Conservation (phyloP, 2,113 vertebrate genomes). For the Naja naja region DNA sequence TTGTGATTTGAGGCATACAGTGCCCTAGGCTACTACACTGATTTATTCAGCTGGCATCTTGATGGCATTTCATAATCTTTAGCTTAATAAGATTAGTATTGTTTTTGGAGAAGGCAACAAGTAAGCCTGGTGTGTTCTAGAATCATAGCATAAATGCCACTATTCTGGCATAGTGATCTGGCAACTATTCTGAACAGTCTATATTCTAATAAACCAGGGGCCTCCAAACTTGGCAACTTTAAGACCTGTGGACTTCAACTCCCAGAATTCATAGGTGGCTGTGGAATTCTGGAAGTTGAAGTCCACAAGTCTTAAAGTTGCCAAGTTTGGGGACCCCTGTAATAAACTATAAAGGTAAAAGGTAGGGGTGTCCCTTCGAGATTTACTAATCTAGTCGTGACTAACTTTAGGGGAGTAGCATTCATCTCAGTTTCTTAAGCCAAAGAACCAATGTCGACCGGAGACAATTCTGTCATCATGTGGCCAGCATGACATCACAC, state of each 20-base stretch:
- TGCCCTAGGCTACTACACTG: conserved; percentile 18
- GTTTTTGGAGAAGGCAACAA: neutral
- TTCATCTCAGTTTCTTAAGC: neutral
- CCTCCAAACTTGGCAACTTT: too few relatives aligned
- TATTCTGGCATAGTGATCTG: neutral
- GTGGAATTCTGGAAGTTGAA: too few relatives aligned
- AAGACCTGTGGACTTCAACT: too few relatives aligned
- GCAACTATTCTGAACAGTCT: neutral
- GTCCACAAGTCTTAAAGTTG: too few relatives aligned
- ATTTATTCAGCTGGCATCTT: conserved; percentile 20
- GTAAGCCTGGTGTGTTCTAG: neutral
- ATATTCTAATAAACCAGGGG: neutral
- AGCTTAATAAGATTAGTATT: neutral
- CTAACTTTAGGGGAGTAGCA: neutral
- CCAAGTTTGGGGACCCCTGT: too few relatives aligned
- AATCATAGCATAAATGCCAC: neutral
- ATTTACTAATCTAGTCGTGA: neutral
- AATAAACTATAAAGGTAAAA: neutral
- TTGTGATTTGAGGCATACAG: conserved; percentile 4
- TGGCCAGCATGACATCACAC: neutral
- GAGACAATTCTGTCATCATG: neutral
- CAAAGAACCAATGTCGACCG: neutral
- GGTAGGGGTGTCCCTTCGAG: neutral
- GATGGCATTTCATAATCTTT: conserved; percentile 20
- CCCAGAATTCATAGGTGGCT: too few relatives aligned